A percentile compares a stretch with the other conserved stretches of the same genome.
These are phyloP conservation scores for Sarcophaga variegata DNA, from an alignment of 2,888 invertebrate species.

Conservation along the genomic window DNA sequence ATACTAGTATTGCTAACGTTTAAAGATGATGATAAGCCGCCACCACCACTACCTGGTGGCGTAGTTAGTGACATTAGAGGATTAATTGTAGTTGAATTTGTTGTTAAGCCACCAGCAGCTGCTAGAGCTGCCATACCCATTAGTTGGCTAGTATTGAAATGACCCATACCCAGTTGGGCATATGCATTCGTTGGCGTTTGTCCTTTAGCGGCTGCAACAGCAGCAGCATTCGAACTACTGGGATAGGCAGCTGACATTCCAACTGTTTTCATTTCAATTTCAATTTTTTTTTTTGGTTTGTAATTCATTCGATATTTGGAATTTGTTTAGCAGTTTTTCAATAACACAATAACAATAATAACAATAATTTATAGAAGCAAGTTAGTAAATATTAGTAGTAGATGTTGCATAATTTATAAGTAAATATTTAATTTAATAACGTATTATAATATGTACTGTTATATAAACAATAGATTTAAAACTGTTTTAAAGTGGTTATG, in stretches of 20 bases:
- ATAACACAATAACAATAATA: slow-evolving; percentile 38
- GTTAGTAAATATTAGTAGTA: slow-evolving; percentile 46
- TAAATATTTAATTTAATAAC: too few species aligned
- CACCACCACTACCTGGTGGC: slow-evolving; percentile 56
- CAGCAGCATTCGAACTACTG: slow-evolving; percentile 60
- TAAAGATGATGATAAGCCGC: slow-evolving; percentile 55
- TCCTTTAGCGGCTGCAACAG: slow-evolving; percentile 50
- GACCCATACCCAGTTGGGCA: slow-evolving; percentile 70
- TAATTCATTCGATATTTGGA: slow-evolving; percentile 29
- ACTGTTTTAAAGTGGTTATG: background rate
- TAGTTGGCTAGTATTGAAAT: slow-evolving; percentile 78
- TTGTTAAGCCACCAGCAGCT: slow-evolving; percentile 71
- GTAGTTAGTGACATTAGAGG: slow-evolving; percentile 4
- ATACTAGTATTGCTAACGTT: background rate
- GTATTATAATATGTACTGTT: too few species aligned
- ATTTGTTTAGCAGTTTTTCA: slow-evolving; percentile 12
- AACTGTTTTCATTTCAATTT: slow-evolving; percentile 57
- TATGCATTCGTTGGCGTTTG: slow-evolving; percentile 65
- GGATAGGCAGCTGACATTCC: slow-evolving; percentile 70
- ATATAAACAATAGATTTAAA: too few species aligned
- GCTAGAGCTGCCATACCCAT: slow-evolving; percentile 79
- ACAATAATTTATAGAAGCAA: slow-evolving; percentile 10
- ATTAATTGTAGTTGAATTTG: slow-evolving; percentile 19
- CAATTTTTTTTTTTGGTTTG: slow-evolving; percentile 31
- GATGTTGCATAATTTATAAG: slow-evolving; percentile 7